phyloP scores from a whole-genome alignment of 2,888 invertebrate species.

The Chalcosyrphus nemorum region DNA sequence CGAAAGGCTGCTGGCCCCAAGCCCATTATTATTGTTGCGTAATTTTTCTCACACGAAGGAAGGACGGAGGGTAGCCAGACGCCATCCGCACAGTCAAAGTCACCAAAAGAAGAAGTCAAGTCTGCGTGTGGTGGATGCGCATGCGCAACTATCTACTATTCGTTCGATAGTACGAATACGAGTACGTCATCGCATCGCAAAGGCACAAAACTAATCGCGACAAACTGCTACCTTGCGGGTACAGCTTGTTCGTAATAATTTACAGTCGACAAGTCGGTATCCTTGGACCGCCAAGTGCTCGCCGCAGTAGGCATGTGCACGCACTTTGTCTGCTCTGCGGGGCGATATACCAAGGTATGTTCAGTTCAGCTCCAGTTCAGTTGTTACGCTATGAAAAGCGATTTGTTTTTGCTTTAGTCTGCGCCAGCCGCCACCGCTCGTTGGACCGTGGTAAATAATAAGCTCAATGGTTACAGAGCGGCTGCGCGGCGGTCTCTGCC shows the following conservation, averaged over 20 bases:
- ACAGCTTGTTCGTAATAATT: slow-evolving; percentile 81
- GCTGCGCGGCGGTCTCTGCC: slow-evolving; percentile 23
- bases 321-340: slow-evolving; percentile 65
- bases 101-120: not conserved
- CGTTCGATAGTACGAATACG: not conserved
- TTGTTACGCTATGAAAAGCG: slow-evolving; percentile 64
- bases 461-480: not conserved
- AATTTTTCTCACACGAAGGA: slow-evolving; percentile 32
- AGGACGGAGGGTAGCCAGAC: not conserved
- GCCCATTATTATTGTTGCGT: slow-evolving; percentile 54
- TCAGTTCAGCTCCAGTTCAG: slow-evolving; percentile 11
- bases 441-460: slow-evolving; percentile 36
- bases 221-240: slow-evolving; percentile 80
- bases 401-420: slow-evolving; percentile 61
- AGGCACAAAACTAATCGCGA: slow-evolving; percentile 75
- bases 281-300: slow-evolving; percentile 69
- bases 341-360: slow-evolving; percentile 36
- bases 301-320: slow-evolving; percentile 61
- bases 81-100: slow-evolving; percentile 1
- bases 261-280: slow-evolving; percentile 77
- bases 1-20: slow-evolving; percentile 54
- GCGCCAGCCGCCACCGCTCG: not conserved
- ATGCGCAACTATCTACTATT: slow-evolving; percentile 40
- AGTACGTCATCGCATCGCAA: slow-evolving; percentile 64
- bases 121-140: slow-evolving; percentile 36